Conservation (phyloP, 2,888 invertebrate species). For the Tipula unca region DNA sequence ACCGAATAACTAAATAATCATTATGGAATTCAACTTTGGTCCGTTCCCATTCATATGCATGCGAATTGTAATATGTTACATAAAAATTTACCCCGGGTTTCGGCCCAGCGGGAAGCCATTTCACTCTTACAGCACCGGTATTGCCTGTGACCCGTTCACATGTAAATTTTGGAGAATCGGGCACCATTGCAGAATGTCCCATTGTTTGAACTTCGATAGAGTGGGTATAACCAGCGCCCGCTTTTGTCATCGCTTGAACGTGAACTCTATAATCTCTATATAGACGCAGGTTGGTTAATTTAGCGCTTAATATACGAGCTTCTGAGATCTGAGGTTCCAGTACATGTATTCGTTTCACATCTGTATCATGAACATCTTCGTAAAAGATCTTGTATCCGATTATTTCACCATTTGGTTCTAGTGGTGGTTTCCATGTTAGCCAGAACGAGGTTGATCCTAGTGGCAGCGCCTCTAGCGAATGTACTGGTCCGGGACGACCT, state of each 20-base stretch:
- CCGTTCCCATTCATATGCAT: slow-evolving; percentile 48
- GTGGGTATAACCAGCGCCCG: slow-evolving; percentile 74
- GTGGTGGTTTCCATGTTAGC: slow-evolving; percentile 86
- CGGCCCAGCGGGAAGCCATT: slow-evolving; percentile 62
- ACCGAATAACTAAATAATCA: slow-evolving; percentile 62
- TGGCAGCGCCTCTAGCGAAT: slow-evolving; percentile 72
- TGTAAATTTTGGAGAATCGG: slow-evolving; percentile 59
- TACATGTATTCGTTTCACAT: slow-evolving; percentile 53
- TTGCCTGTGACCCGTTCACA: slow-evolving; percentile 58
- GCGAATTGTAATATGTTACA: too few species aligned
- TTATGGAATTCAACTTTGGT: slow-evolving; percentile 62
- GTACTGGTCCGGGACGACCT: slow-evolving; percentile 83
- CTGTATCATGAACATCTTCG: slow-evolving; percentile 60
- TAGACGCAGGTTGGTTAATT: slow-evolving; percentile 74
- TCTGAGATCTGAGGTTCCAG: slow-evolving; percentile 70
- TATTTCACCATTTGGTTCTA: slow-evolving; percentile 81
- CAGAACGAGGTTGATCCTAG: slow-evolving; percentile 84
- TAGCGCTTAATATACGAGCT: slow-evolving; percentile 67
- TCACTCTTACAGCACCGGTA: slow-evolving; percentile 64
- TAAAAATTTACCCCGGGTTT: too few species aligned
- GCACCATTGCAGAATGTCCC: slow-evolving; percentile 53
- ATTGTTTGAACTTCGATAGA: slow-evolving; percentile 39
- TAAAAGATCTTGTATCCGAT: slow-evolving; percentile 91
- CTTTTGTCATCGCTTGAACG: slow-evolving; percentile 77
- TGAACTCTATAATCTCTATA: slow-evolving; percentile 82